Base-by-base conservation (phyloP, 1,140 invertebrate genomes). In the Bombus confusus region DNA sequence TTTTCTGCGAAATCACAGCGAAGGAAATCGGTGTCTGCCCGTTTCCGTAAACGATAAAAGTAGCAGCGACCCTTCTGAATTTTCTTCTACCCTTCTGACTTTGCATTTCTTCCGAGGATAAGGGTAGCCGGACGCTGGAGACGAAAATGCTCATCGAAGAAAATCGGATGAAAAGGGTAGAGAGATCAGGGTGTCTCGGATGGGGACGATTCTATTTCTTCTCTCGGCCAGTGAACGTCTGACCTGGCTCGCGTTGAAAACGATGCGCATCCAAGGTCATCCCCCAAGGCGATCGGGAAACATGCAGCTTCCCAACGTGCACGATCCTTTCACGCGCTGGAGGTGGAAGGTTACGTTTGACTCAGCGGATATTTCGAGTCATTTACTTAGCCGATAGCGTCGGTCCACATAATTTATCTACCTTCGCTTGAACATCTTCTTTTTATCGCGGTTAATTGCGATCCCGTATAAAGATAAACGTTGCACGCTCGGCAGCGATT, bases 321-420 rank as follows among this genome's bases (percentile, higher is more conserved):
- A 59, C 62, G 76, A 22, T 57, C 83, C 84, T 86, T 86, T 81
- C 79, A 81, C 77, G 12, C 59, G 39, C 9, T 41, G 15, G 34
- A 59, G 84, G 47, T 74, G 57, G 72, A 86, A 86, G 77, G 79
- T 75, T 75, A 80, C 34, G 68, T 37, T 86, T 86, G 78, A 86
- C 77, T 86, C 84, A 81, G 39, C 43, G 34, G 47, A 43, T 86
- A 81, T 81, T 81, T 86, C 79, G 22, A 86, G 62, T 69, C 78
- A 62, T 81, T 81, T 81, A 81, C 84, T 80, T 74, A 52, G 1
- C 28, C 37, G 47, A 80, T 81, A 73, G 52, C 15, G 22, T 12
- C 18, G 62, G 31, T 66, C 47, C 68, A 73, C 68, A 43, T 52
- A 68, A 83, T 77, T 83, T 69, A 83, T 76, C 34, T 57, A 22